Percentiles rank a stretch among this genome's conserved stretches.
Conservation (phyloP, 2,888 invertebrate genomes). For the Caenorhabditis virilis region DNA sequence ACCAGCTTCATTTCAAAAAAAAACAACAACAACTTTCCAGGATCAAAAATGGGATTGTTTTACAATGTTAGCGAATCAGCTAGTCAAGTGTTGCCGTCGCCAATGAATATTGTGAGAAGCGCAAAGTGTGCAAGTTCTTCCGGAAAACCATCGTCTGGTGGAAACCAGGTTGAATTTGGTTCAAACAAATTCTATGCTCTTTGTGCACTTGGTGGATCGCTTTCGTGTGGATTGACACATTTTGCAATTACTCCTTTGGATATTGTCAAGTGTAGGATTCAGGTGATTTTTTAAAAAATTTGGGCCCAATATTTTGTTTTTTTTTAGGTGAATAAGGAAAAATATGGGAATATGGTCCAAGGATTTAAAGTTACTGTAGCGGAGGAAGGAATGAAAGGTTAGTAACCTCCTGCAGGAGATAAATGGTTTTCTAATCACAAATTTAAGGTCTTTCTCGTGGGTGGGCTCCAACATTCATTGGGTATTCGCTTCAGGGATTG, state of each 20-base stretch:
- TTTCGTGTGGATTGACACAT: constrained; percentile 83
- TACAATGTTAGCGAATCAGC: constrained; percentile 22
- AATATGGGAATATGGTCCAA: constrained; percentile 72
- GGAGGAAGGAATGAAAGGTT: constrained; percentile 92
- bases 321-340: constrained; percentile 78
- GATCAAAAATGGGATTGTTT: constrained; percentile 31
- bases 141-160: background rate
- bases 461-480: constrained; percentile 95
- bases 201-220: constrained; percentile 86
- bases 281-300: constrained; percentile 76
- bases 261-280: constrained; percentile 88
- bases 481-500: constrained; percentile 86
- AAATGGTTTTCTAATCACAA: constrained; percentile 87
- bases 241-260: constrained; percentile 87
- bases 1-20: constrained; percentile 1
- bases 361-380: constrained; percentile 81
- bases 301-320: background rate
- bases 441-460: constrained; percentile 82
- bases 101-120: background rate
- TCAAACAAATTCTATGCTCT: constrained; percentile 84
- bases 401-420: constrained; percentile 80
- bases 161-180: constrained; percentile 71
- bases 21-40: background rate
- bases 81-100: background rate
- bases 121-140: constrained; percentile 7